A percentile compares a stretch with the other conserved stretches of the same genome.
Conservation (phyloP, 2,113 vertebrate species). For the Crypturellus undulatus region DNA sequence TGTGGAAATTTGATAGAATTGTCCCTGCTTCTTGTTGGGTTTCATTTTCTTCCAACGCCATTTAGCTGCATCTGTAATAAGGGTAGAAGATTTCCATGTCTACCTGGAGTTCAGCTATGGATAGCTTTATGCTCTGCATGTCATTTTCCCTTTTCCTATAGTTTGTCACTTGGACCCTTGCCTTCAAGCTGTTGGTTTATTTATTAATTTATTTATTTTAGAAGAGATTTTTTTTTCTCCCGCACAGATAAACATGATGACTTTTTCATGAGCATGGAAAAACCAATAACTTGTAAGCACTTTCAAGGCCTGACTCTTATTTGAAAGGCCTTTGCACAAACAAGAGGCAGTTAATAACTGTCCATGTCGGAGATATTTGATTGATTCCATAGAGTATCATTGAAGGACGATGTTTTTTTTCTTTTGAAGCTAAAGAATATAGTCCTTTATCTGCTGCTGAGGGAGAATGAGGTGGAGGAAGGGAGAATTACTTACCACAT, state of each 20-base stretch:
- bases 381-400: slow-evolving; percentile 30
- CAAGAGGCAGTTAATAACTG: slow-evolving; percentile 44
- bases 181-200: not conserved
- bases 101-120: not conserved
- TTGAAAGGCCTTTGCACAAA: slow-evolving; percentile 38
- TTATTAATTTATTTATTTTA: not conserved
- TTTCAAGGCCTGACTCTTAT: not conserved
- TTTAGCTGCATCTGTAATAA: not conserved
- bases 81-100: slow-evolving; percentile 7
- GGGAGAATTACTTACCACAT: slow-evolving; percentile 21
- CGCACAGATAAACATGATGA: slow-evolving; percentile 26
- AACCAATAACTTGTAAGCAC: not conserved
- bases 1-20: slow-evolving; percentile 17
- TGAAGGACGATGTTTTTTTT: not conserved
- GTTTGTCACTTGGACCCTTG: not conserved
- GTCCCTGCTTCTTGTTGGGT: not conserved
- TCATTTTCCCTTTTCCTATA: not conserved
- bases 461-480: not conserved
- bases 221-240: not conserved
- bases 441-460: not conserved
- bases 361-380: slow-evolving; percentile 38
- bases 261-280: slow-evolving; percentile 42
- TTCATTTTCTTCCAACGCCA: not conserved
- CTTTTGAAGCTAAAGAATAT: not conserved
- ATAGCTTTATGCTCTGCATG: not conserved